These are phyloP conservation scores for Pseudomyrmex flavicornis DNA, from an alignment of 1,140 invertebrate genomes.

Conservation along the genomic window DNA sequence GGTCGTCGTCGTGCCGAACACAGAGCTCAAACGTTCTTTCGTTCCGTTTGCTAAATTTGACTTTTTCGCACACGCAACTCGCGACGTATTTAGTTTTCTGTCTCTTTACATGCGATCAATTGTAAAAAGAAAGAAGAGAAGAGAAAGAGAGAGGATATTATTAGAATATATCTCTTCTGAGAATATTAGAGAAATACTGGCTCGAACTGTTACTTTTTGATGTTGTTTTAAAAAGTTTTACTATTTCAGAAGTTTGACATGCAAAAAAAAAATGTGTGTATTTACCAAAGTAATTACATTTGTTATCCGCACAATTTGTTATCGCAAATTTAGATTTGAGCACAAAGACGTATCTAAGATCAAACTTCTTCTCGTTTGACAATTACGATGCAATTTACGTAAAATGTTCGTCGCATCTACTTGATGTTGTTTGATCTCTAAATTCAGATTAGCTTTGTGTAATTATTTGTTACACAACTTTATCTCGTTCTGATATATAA, in stretches of 20 bases:
- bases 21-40: conserved; percentile 39
- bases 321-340: too few species aligned
- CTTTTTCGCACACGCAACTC: conserved; percentile 18
- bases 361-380: background rate
- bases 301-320: background rate
- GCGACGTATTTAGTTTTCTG: conserved; percentile 44
- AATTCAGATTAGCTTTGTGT: background rate
- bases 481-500: background rate
- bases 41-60: conserved; percentile 16
- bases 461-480: background rate
- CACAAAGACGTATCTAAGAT: background rate
- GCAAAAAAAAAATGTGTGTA: too few species aligned
- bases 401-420: background rate
- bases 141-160: background rate
- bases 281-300: conserved; percentile 19
- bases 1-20: conserved; percentile 36
- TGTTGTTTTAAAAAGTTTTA: background rate
- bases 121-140: background rate
- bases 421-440: background rate
- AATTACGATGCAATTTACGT: background rate
- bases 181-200: too few species aligned
- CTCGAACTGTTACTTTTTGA: too few species aligned
- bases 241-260: background rate
- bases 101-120: background rate
- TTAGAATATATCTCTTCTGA: too few species aligned